Percentiles rank a stretch among this genome's conserved stretches.
Evolutionary conservation across 2,797 vertebrate genomes (phyloP).

Genomic region (Amazona finschi): DNA sequence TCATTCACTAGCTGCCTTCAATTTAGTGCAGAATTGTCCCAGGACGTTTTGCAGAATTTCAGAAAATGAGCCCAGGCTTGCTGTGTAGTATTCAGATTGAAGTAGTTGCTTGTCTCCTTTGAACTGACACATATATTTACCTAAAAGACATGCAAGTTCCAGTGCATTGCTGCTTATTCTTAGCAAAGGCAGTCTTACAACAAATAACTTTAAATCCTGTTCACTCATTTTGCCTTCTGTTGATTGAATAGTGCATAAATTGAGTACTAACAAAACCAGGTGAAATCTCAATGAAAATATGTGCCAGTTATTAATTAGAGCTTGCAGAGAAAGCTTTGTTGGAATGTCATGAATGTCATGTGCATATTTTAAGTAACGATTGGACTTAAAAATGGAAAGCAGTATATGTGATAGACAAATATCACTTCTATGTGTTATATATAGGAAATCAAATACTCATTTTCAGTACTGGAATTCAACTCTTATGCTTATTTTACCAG

Average conservation of each 20-base stretch:
- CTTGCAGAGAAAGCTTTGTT: background rate
- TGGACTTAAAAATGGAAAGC: background rate
- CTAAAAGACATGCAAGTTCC: background rate
- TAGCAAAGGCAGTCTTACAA: background rate
- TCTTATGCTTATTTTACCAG: background rate
- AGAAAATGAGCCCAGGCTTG: background rate
- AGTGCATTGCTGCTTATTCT: background rate
- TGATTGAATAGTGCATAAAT: background rate
- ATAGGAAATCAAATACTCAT: background rate
- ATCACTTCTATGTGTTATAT: background rate
- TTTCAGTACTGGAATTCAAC: background rate
- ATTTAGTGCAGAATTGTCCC: background rate
- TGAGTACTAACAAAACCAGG: background rate
- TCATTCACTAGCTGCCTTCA: background rate
- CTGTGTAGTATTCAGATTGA: background rate
- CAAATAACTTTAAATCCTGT: background rate
- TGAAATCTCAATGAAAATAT: background rate
- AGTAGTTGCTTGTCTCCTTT: background rate
- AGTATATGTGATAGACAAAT: background rate
- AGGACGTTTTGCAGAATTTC: background rate
- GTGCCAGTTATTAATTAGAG: background rate
- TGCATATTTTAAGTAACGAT: background rate
- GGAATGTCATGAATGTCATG: background rate
- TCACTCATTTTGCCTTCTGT: background rate
- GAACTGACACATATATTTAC: background rate